Conservation (phyloP, 2,797 vertebrate genomes). For the Psittacula derbiana region DNA sequence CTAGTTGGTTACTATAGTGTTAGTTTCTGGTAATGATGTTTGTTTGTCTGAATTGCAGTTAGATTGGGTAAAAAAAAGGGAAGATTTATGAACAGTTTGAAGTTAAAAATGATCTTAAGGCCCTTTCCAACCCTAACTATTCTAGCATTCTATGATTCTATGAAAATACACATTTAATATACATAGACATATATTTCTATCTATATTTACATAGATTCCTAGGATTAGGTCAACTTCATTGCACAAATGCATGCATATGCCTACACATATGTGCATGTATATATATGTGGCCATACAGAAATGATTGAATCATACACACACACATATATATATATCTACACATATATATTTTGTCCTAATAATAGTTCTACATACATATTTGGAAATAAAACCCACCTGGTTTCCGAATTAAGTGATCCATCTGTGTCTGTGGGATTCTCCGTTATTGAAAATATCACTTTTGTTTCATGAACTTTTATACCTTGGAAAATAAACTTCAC, state of each 20-base stretch:
- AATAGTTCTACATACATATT: not conserved
- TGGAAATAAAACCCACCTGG: not conserved
- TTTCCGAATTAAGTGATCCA: not conserved
- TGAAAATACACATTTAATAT: not conserved
- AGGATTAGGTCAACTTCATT: not conserved
- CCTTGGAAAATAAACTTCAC: not conserved
- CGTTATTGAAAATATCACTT: not conserved
- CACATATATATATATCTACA: too few species aligned
- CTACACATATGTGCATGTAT: too few species aligned
- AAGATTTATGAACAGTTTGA: not conserved
- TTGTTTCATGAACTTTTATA: not conserved
- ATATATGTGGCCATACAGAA: not conserved
- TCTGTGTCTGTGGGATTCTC: not conserved
- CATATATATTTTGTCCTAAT: not conserved
- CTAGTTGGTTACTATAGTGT: not conserved
- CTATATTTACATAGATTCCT: not conserved
- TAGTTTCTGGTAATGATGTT: not conserved
- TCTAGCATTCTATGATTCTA: not conserved
- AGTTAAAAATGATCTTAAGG: not conserved
- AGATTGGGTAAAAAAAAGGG: not conserved
- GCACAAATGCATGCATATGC: not conserved
- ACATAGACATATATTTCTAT: not conserved
- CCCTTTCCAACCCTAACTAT: not conserved
- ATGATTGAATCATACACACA: not conserved
- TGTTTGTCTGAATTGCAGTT: not conserved